Evolutionary conservation across 2,888 invertebrate genomes (phyloP), one percentile per base, ranked within the genome.

Genomic region (Campopleginae sp.): DNA sequence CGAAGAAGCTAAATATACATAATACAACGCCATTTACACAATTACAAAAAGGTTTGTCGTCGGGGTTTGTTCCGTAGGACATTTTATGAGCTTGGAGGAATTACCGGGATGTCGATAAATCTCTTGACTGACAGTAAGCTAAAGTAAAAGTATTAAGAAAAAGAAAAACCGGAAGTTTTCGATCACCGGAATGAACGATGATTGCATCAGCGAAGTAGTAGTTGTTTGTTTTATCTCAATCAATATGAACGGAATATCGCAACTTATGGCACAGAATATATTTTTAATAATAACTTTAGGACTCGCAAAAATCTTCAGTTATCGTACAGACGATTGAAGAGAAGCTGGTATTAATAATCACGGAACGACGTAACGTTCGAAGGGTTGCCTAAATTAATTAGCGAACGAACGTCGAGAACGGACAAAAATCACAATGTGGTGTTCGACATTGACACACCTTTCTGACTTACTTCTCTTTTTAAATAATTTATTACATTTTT

Each of bases 211-310:
- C 38, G 70, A 63, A 54, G 42, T 54, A 38, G 10, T 38, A 8
- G 38, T 38, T 38, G 7, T 38, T 38, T 38, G 2, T 86, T 84
- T 87, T 88, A 1, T 2, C 14, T 58, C 6, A 27, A 58, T 27
- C 5, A 87, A 89, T 86, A 86, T 87, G 80, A 79, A 82, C 68
- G 46, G 72, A 90, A 88, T 90, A 89, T 90, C 86, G 86, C 85
- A 88, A 88, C 87, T 87, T 91, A 92, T 92, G 92, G 92, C 92
- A 92, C 92, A 91, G 88, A 89, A 86, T 89, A 86, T 88, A 2
- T 76, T 65, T 46, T 48, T 17, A 82, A 75, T 79, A 82, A 82
- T 87, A 86, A 78, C 77, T 46, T 80, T 86, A 88, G 80, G 80
- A 86, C 54, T 46, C 58, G 58, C 72, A 46, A 71, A 83, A 78